Evolutionary conservation across 2,888 invertebrate genomes (phyloP), one percentile per base, ranked within the genome.

Genomic region (Gymnocheta viridis): DNA sequence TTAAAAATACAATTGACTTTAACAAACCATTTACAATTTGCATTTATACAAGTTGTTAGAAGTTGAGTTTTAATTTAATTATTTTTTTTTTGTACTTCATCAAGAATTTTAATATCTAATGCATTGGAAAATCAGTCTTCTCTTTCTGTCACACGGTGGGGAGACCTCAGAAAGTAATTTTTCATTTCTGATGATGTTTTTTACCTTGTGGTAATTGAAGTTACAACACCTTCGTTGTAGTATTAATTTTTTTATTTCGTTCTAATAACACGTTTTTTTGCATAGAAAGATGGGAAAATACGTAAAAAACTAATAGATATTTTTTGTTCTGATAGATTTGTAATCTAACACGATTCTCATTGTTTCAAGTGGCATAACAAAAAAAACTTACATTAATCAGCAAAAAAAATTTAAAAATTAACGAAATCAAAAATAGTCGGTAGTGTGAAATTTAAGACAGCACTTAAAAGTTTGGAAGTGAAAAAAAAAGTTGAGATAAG

Each of bases 241-340:
- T 22, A 7, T 41, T 7, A 29, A 38, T 35, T 41, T 44, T 44
- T 62, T 22, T 58, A 10, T 14, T 49, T 17, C 17, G 0, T 38
- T n/a, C 4, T 19, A 35, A 22, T 24, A 58, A 22, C 12, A 51
- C 5, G 4, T 58, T 64, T 73, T 84, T 69, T 85, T 85, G 72
- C 84, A 86, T 87, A 82, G 77, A 83, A 86, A 85, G 70, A 70
- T 87, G 87, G 86, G 87, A 87, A 87, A 87, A 85, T 82, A 86
- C 86, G 62, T 72, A 22, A 56, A 58, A 51, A 80, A 67, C 44
- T 54, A 79, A 51, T 19, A 32, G 44, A 19, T 62, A 24, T 56
- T 79, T 70, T 51, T 51, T 32, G n/a, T 38, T 24, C 5, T 58
- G 22, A 44, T n/a, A 35, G 54, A 44, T 64, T 70, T 79, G 17